These are phyloP conservation scores for Orthosia incerta DNA, from an alignment of 2,888 invertebrate genomes.

Conservation along the genomic window DNA sequence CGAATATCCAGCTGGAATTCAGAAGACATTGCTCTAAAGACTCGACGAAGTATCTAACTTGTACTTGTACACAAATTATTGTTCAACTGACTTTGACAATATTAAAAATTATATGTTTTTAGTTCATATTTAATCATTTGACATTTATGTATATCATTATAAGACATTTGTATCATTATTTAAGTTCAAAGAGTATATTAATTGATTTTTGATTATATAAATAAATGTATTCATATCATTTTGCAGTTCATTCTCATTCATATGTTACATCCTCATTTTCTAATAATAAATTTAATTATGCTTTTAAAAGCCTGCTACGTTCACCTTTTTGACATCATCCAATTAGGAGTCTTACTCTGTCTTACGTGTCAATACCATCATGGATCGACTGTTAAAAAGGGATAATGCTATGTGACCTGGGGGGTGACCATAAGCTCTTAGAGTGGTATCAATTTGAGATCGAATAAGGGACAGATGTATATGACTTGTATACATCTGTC, in stretches of 20 bases:
- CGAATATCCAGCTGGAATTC: conserved; percentile 58
- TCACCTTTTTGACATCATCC: no score
- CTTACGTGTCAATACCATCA: no score
- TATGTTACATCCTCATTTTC: conserved; percentile 4
- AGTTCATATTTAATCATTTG: conserved; percentile 24
- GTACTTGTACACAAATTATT: conserved; percentile 69
- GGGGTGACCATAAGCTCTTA: no score
- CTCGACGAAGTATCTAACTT: conserved; percentile 64
- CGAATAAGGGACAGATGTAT: no score
- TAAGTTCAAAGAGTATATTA: conserved; percentile 4
- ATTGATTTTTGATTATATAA: conserved; percentile 18
- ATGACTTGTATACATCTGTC: no score
- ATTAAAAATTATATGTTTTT: conserved; percentile 63
- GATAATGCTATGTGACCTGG: no score
- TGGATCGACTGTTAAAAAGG: no score
- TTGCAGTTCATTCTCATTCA: conserved; percentile 23
- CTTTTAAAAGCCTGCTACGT: no score
- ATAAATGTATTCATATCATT: conserved; percentile 50
- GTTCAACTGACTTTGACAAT: conserved; percentile 73
- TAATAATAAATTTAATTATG: no score
- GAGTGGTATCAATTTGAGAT: no score
- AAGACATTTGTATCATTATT: not conserved
- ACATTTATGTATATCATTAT: not conserved
- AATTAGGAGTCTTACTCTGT: no score
- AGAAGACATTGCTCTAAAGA: conserved; percentile 69